Base-by-base conservation (phyloP, 2,113 vertebrate species). In the Halcyon senegalensis region DNA sequence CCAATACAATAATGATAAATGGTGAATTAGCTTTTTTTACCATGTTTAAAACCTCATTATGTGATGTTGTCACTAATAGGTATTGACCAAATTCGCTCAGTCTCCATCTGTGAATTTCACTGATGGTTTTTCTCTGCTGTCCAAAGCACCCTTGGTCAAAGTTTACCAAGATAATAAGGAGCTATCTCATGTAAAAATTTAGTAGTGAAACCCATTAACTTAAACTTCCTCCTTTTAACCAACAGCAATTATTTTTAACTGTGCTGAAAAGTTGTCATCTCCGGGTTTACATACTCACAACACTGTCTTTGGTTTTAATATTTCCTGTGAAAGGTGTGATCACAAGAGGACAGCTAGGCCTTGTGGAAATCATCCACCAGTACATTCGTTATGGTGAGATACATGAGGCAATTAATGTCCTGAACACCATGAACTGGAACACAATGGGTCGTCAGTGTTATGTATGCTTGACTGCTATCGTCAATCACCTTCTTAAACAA, bases 391-490 rank as follows among this genome's bases (percentile, higher is more conserved):
- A 97, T 8, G 98, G 98, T 15, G 98, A 99, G 96, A 97, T 99
- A 63, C 94, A 76, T 5, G 98, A 99, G 78, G 99, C 99, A 3
- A 90, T 99, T 91, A 98, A 98, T 69, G 95, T 99, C 95, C 97
- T 99, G 93, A 98, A 97, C 86, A 98, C 98, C 96, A 98, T 99
- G 99, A 98, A 99, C 97, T 99, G 99, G 99, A 98, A 99, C 97
- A 98, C 90, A 1, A 96, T 98, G 97, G 99, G 98, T 63, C 98
- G 90, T 9, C 98, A 98, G 69, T 99, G 99, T 96, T 99, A 98
- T 67, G 62, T 98, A 75, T 98, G 98, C 91, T 97, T 99, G 96
- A 98, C 96, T 79, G 97, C 99, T 11, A 97, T 99, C 84, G 97
- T 98, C 46, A 99, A 99, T 96, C 98, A 99, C 97, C 99, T 99